phyloP scores from a whole-genome alignment of 2,888 invertebrate species.

The Anarsia innoxiella region DNA sequence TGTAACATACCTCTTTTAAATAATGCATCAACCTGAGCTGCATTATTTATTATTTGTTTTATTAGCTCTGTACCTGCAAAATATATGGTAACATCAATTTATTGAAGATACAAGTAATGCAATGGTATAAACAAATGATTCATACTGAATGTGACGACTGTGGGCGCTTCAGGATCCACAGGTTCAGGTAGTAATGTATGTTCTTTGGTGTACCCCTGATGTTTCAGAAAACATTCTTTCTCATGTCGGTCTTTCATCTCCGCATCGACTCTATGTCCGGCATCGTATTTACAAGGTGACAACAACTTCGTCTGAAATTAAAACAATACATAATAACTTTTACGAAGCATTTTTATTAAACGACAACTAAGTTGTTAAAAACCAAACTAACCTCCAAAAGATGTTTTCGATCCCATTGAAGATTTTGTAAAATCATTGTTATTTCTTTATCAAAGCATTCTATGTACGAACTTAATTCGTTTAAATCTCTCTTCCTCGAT shows the following conservation, averaged over 20 bases:
- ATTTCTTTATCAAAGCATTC: slow-evolving; percentile 45
- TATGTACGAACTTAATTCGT: slow-evolving; percentile 34
- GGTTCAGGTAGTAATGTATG: slow-evolving; percentile 48
- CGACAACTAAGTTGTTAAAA: too few species aligned
- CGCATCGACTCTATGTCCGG: slow-evolving; percentile 38
- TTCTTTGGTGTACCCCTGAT: slow-evolving; percentile 37
- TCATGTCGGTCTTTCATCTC: slow-evolving; percentile 37
- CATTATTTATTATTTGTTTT: slow-evolving; percentile 38
- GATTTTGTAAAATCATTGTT: slow-evolving; percentile 49
- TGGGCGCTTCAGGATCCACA: slow-evolving; percentile 28
- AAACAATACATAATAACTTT: too few species aligned
- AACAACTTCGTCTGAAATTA: too few species aligned
- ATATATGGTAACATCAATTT: not conserved
- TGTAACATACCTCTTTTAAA: slow-evolving; percentile 53
- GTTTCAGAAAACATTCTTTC: slow-evolving; percentile 33
- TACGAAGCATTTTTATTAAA: too few species aligned
- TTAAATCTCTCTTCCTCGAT: slow-evolving; percentile 34
- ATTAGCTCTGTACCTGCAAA: slow-evolving; percentile 44
- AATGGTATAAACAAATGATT: slow-evolving; percentile 3
- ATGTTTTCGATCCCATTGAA: slow-evolving; percentile 54
- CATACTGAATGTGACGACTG: slow-evolving; percentile 50
- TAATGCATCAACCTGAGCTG: slow-evolving; percentile 32
- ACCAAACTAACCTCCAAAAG: slow-evolving; percentile 37
- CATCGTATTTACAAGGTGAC: slow-evolving; percentile 36
- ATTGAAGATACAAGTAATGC: not conserved